phyloP scores from a whole-genome alignment of 2,113 vertebrate species.

The Cochlearius cochlearius region DNA sequence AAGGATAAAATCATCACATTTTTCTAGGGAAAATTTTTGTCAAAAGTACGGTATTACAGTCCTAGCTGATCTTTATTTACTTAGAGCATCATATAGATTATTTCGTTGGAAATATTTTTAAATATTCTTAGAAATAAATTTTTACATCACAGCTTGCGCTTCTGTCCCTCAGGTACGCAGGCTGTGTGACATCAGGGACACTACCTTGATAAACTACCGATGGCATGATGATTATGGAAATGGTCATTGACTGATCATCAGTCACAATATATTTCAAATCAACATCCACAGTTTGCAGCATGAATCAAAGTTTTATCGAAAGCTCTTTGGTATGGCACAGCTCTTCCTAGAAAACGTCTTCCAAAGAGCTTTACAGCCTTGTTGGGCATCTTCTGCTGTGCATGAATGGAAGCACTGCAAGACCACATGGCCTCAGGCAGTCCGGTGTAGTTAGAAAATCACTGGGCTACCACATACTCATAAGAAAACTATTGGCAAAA shows the following conservation, averaged over 20 bases:
- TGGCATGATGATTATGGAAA: constrained; percentile 88
- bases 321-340: constrained; percentile 64
- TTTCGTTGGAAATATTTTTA: constrained; percentile 63
- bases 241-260: constrained; percentile 85
- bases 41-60: constrained; percentile 42
- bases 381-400: constrained; percentile 56
- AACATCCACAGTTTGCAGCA: constrained; percentile 67
- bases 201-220: constrained; percentile 87
- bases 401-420: constrained; percentile 42
- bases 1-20: constrained; percentile 29
- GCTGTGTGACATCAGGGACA: constrained; percentile 85
- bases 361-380: constrained; percentile 54
- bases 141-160: constrained; percentile 73
- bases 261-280: constrained; percentile 86
- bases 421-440: constrained; percentile 55
- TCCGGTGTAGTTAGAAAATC: constrained; percentile 62
- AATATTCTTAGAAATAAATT: constrained; percentile 81
- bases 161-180: constrained; percentile 75
- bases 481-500: constrained; percentile 42
- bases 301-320: constrained; percentile 76
- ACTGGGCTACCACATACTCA: not conserved
- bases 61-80: constrained; percentile 36
- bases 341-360: constrained; percentile 67
- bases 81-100: not conserved
- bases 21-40: constrained; percentile 12